Conservation (phyloP, 2,113 vertebrate species). For the Oplegnathus fasciatus region DNA sequence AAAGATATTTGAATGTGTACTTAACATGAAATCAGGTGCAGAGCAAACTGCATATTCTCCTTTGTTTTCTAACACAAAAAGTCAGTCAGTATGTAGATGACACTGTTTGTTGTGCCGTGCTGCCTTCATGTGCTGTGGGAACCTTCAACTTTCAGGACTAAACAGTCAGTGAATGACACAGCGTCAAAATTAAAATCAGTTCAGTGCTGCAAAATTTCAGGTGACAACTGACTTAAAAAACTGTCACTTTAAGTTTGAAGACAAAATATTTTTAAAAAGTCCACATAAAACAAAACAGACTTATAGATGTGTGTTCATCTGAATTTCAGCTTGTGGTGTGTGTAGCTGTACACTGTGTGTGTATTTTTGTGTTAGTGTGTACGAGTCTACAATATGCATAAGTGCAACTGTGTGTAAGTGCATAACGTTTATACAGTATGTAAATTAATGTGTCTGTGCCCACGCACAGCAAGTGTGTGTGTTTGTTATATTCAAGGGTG, state of each 20-base stretch:
- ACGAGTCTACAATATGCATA: not conserved
- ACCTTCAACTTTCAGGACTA: not conserved
- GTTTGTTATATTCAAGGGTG: not conserved
- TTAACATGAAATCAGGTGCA: no score
- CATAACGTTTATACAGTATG: conserved; percentile 2
- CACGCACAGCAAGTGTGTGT: not conserved
- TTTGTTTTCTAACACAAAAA: no score
- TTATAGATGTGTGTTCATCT: not conserved
- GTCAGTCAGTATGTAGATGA: not conserved
- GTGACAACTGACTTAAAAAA: not conserved
- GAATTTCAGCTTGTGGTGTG: no score
- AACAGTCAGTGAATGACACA: not conserved
- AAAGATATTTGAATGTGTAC: no score
- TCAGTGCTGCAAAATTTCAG: no score
- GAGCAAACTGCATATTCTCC: no score
- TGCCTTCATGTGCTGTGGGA: conserved; percentile 3
- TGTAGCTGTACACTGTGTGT: no score
- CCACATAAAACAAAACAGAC: not conserved
- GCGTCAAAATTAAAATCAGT: not conserved
- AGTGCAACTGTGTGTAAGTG: not conserved
- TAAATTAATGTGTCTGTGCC: not conserved
- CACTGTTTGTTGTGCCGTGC: not conserved
- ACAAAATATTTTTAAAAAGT: not conserved
- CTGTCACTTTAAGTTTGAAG: not conserved
- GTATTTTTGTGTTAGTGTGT: not conserved